Evolutionary conservation across 2,888 invertebrate species (phyloP).

Genomic region (Idaea biselata): DNA sequence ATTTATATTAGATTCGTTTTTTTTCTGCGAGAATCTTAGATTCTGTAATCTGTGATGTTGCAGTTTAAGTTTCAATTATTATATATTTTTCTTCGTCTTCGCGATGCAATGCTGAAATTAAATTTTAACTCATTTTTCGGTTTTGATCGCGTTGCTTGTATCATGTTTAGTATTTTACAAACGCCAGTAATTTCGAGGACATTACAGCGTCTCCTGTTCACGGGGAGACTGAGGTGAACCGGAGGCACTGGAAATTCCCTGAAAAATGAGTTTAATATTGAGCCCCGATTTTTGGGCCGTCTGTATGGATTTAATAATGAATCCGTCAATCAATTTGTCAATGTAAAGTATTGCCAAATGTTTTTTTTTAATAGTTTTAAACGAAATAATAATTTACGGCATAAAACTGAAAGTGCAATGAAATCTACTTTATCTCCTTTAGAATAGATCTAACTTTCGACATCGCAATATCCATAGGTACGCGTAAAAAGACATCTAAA

Average conservation of each 20-base stretch:
- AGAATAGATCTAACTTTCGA: not conserved
- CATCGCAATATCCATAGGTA: not conserved
- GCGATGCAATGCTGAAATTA: not conserved
- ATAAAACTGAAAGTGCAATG: not conserved
- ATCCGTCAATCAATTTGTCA: too few relatives aligned
- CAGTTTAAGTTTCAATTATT: conserved; percentile 4
- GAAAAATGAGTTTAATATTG: too few relatives aligned
- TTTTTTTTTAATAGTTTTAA: not conserved
- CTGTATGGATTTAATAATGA: too few relatives aligned
- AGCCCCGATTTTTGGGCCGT: too few relatives aligned
- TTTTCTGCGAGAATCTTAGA: conserved; percentile 30
- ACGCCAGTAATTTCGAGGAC: too few relatives aligned
- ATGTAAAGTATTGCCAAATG: not conserved
- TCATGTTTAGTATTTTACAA: too few relatives aligned
- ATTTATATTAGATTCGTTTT: conserved; percentile 17
- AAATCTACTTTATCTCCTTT: not conserved
- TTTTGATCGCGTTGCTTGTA: too few relatives aligned
- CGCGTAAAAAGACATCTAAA: not conserved
- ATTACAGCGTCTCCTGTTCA: too few relatives aligned
- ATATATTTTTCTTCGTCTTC: not conserved
- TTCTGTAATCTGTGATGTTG: conserved; percentile 29
- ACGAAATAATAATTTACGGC: not conserved
- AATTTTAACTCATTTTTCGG: too few relatives aligned
- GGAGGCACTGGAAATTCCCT: too few relatives aligned
- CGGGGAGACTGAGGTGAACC: too few relatives aligned